A percentile compares a stretch with the other conserved stretches of the same genome.
Evolutionary conservation across 1,140 invertebrate genomes (phyloP).

Genomic region (Cherax quadricarinatus): DNA sequence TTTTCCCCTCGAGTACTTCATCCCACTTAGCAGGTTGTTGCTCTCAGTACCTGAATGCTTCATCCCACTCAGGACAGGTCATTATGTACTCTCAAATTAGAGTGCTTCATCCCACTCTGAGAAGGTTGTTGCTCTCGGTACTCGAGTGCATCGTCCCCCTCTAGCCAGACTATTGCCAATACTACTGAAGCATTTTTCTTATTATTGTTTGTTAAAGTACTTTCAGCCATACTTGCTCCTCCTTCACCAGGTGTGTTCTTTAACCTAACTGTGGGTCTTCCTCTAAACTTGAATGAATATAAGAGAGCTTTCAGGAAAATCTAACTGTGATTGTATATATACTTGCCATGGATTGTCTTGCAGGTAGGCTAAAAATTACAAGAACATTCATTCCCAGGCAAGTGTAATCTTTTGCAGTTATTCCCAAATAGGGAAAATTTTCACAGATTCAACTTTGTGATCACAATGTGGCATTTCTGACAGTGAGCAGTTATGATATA

Average conservation of each 20-base stretch:
- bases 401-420: not conserved
- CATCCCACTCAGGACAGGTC: not conserved
- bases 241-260: conserved; percentile 11
- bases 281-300: not conserved
- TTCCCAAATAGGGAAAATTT: not conserved
- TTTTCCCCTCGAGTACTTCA: not conserved
- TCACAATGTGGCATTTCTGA: conserved; percentile 1
- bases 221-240: not conserved
- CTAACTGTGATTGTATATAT: conserved; percentile 3
- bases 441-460: not conserved
- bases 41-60: not conserved
- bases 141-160: not conserved
- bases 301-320: not conserved
- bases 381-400: not conserved
- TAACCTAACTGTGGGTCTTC: conserved; percentile 4
- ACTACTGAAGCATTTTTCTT: not conserved
- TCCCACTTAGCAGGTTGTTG: not conserved
- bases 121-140: not conserved
- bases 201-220: not conserved
- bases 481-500: not conserved
- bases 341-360: not conserved
- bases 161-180: not conserved
- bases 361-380: not conserved
- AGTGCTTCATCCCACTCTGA: too few relatives aligned
- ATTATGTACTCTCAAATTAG: too few relatives aligned